phyloP scores from a whole-genome alignment of 2,113 vertebrate species.

The Callipepla squamata region DNA sequence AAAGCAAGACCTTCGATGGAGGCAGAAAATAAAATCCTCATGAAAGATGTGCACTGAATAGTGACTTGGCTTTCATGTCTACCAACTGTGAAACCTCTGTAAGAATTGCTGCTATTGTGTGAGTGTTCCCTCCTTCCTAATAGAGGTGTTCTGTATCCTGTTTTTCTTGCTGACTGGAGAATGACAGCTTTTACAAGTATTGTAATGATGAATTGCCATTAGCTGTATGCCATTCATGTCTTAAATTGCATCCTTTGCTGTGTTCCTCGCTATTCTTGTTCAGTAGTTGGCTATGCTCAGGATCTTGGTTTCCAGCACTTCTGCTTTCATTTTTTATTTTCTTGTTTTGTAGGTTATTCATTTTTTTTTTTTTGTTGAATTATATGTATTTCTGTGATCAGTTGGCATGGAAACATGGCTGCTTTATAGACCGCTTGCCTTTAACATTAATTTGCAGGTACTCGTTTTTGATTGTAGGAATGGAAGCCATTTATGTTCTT shows the following conservation, averaged over 20 bases:
- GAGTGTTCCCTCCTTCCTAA: neutral
- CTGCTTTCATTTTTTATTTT: slow-evolving; percentile 22
- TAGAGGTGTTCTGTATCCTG: slow-evolving; percentile 36
- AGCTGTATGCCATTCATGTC: neutral
- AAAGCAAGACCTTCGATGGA: neutral
- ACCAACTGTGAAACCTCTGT: neutral
- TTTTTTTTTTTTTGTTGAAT: slow-evolving; percentile 29
- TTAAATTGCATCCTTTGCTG: slow-evolving; percentile 44
- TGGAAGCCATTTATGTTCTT: slow-evolving; percentile 50
- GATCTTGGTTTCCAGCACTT: slow-evolving; percentile 31
- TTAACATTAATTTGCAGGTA: slow-evolving; percentile 70
- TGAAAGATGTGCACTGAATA: neutral
- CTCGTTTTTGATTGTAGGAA: slow-evolving; percentile 56
- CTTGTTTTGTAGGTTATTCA: neutral
- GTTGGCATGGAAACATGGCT: slow-evolving; percentile 65
- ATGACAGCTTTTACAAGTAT: slow-evolving; percentile 32
- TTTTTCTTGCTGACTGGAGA: slow-evolving; percentile 30
- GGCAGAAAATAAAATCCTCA: neutral
- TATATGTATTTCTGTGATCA: slow-evolving; percentile 47
- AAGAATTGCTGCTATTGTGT: neutral
- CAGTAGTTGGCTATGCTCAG: slow-evolving; percentile 33
- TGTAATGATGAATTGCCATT: slow-evolving; percentile 35
- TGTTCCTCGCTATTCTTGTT: slow-evolving; percentile 4
- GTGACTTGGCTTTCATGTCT: neutral
- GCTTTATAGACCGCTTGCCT: slow-evolving; percentile 58